Conservation (phyloP, 2,888 invertebrate genomes). For the Eueremaeus valkanovi region DNA sequence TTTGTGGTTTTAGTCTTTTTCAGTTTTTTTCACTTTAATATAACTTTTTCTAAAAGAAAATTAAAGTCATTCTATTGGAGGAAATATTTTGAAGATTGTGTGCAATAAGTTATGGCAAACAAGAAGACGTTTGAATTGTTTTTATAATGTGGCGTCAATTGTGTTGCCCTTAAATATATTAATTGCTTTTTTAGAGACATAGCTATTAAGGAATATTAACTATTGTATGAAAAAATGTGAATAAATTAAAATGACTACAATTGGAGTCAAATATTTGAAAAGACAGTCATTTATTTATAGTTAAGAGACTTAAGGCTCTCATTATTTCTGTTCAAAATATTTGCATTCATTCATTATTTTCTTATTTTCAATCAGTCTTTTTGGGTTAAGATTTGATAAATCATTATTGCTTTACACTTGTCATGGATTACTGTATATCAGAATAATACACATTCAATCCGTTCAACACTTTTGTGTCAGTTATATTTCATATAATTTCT, state of each 20-base stretch:
- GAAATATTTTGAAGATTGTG: not conserved
- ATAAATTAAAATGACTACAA: not conserved
- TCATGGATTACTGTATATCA: too few species aligned
- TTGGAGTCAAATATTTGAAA: constrained; percentile 18
- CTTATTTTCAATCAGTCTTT: too few species aligned
- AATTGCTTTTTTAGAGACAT: not conserved
- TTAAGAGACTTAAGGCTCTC: too few species aligned
- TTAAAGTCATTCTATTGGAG: not conserved
- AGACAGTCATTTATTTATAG: constrained; percentile 15
- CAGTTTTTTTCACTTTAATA: too few species aligned
- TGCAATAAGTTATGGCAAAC: not conserved
- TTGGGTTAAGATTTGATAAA: too few species aligned
- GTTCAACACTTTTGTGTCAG: too few species aligned
- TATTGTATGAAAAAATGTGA: not conserved
- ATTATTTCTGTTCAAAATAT: too few species aligned
- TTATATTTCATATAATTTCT: too few species aligned
- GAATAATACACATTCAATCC: too few species aligned
- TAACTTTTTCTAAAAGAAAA: too few species aligned
- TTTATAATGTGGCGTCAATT: not conserved
- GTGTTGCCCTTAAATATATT: not conserved
- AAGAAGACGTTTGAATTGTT: not conserved
- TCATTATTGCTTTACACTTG: too few species aligned
- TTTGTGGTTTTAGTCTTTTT: not conserved
- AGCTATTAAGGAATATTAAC: not conserved
- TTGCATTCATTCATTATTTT: too few species aligned